Evolutionary conservation across 2,797 vertebrate genomes (phyloP).

Genomic region (Chiloscyllium punctatum): DNA sequence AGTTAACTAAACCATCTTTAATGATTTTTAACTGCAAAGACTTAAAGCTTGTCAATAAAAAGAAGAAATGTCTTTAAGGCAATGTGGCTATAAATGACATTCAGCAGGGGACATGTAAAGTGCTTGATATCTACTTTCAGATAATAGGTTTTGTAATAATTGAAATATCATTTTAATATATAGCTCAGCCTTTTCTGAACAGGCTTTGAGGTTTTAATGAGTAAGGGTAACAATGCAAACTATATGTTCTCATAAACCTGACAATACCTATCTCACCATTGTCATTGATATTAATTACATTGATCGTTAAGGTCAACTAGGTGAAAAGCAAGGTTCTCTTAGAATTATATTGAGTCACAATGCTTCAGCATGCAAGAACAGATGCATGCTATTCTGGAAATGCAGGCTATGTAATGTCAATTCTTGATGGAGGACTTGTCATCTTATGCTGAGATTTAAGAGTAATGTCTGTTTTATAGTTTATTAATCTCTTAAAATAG

Average conservation of each 20-base stretch:
- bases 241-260: neutral
- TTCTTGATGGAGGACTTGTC: neutral
- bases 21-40: neutral
- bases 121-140: neutral
- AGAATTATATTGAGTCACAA: neutral
- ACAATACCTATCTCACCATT: neutral
- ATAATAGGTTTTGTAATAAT: constrained; percentile 1
- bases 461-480: neutral
- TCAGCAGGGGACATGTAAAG: neutral
- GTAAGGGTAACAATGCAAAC: neutral
- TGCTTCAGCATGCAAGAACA: neutral
- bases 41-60: neutral
- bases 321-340: neutral
- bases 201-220: neutral
- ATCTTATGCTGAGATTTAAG: neutral
- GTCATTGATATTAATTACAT: neutral
- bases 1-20: neutral
- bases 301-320: neutral
- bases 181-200: neutral
- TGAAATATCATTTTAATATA: neutral
- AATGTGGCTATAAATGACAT: neutral
- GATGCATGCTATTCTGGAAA: neutral
- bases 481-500: neutral
- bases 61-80: neutral
- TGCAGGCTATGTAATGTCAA: neutral